These are phyloP conservation scores for Dreissena rostriformis DNA, from an alignment of 1,140 invertebrate species.

Conservation along the genomic window DNA sequence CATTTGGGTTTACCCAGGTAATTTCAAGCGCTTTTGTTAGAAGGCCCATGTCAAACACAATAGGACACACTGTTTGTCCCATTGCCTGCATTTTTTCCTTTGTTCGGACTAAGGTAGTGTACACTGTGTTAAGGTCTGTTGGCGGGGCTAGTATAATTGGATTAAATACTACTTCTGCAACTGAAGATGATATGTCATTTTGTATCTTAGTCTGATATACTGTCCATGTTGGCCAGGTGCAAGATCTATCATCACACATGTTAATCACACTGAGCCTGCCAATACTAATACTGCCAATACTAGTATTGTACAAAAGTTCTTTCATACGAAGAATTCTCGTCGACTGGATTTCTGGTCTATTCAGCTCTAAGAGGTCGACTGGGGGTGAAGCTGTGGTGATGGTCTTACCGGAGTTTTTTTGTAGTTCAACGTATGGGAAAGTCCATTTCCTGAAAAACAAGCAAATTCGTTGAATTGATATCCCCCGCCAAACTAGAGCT, in stretches of 20 bases:
- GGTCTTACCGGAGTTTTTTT: background rate
- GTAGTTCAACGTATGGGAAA: background rate
- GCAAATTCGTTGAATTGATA: background rate
- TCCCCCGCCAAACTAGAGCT: background rate
- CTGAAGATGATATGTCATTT: background rate
- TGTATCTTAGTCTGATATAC: conserved; percentile 5
- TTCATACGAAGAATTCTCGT: background rate
- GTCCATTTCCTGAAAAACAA: background rate
- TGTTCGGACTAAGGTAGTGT: background rate
- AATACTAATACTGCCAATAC: no score
- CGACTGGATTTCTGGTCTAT: background rate
- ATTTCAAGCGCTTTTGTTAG: conserved; percentile 28
- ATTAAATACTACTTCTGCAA: background rate
- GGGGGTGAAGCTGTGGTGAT: background rate
- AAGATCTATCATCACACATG: conserved; percentile 6
- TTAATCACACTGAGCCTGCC: background rate
- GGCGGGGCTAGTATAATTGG: conserved; percentile 5
- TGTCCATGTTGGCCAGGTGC: background rate
- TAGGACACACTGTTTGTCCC: background rate
- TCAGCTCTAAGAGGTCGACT: background rate
- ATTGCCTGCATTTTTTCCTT: background rate
- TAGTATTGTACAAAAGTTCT: background rate
- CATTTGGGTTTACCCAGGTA: background rate
- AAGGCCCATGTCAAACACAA: background rate
- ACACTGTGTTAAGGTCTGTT: conserved; percentile 6